Evolutionary conservation across 2,888 invertebrate species (phyloP).

Genomic region (Coremacera marginata): DNA sequence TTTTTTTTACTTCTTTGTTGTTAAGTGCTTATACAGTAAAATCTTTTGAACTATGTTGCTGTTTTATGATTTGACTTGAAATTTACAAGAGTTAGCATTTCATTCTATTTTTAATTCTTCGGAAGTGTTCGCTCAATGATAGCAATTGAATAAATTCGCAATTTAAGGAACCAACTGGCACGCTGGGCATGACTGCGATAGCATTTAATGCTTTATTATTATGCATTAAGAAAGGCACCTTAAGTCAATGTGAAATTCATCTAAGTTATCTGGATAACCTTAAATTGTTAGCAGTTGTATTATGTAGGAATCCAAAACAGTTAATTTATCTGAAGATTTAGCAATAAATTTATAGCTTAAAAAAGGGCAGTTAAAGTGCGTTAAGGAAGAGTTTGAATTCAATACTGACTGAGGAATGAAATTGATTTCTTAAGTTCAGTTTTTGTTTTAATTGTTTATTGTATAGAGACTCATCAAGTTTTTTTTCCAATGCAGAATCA

Average conservation of each 20-base stretch:
- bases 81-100: slow-evolving; percentile 22
- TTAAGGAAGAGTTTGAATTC: too few species aligned
- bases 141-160: slow-evolving; percentile 59
- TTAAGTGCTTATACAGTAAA: background rate
- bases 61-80: slow-evolving; percentile 49
- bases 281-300: background rate
- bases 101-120: slow-evolving; percentile 11
- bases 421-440: too few species aligned
- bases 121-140: slow-evolving; percentile 47
- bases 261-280: background rate
- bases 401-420: too few species aligned
- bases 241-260: background rate
- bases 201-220: slow-evolving; percentile 51
- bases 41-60: slow-evolving; percentile 43
- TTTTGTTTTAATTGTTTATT: too few species aligned
- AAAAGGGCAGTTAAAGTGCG: too few species aligned
- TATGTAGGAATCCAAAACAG: background rate
- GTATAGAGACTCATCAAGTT: too few species aligned
- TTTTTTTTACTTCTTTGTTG: background rate
- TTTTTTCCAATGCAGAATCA: too few species aligned
- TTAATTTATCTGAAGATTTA: too few species aligned
- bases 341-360: too few species aligned
- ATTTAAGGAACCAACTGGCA: slow-evolving; percentile 58
- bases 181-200: slow-evolving; percentile 54
- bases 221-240: slow-evolving; percentile 60